These are phyloP conservation scores for Acrobasis repandana DNA, from an alignment of 2,888 invertebrate species.

Conservation along the genomic window DNA sequence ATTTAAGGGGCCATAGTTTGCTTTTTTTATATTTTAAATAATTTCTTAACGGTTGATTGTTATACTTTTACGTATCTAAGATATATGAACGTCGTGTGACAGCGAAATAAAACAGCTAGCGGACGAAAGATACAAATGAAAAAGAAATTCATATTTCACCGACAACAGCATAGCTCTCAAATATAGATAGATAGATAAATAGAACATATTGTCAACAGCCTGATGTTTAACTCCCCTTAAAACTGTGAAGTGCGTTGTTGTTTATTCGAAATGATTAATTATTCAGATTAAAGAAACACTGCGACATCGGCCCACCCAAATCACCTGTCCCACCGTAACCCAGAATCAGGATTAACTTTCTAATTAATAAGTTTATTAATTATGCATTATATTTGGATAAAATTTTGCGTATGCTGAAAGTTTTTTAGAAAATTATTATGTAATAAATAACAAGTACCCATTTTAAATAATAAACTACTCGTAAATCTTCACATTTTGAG, in stretches of 20 bases:
- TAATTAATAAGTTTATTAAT: conserved; percentile 19
- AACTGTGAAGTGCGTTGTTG: background rate
- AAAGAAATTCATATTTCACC: too few relatives aligned
- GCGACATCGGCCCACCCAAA: conserved; percentile 7
- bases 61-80: too few relatives aligned
- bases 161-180: too few relatives aligned
- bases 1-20: too few relatives aligned
- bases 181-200: too few relatives aligned
- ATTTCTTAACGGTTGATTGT: too few relatives aligned
- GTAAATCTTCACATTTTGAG: background rate
- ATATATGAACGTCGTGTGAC: too few relatives aligned
- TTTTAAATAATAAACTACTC: background rate
- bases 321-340: conserved; percentile 9
- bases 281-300: conserved; percentile 13
- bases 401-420: conserved; percentile 3
- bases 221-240: too few relatives aligned
- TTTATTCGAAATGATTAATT: conserved; percentile 5
- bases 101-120: too few relatives aligned
- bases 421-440: background rate
- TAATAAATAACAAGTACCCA: background rate
- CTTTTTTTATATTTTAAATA: too few relatives aligned
- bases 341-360: conserved; percentile 4
- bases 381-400: background rate
- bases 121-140: too few relatives aligned
- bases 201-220: too few relatives aligned